These are phyloP conservation scores for Notodonta ziczac DNA, from an alignment of 2,888 invertebrate species.

Conservation along the genomic window DNA sequence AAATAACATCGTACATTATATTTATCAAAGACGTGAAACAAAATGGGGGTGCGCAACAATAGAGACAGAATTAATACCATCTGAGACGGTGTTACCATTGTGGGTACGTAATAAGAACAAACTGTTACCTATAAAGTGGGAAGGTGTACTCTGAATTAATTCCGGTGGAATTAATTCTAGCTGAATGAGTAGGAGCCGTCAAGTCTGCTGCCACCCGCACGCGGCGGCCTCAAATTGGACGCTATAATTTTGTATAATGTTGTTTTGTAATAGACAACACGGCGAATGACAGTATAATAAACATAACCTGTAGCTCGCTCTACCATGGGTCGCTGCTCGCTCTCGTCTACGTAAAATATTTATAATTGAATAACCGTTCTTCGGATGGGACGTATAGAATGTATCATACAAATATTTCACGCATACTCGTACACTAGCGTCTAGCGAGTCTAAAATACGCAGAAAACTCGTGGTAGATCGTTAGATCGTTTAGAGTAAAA, in stretches of 20 bases:
- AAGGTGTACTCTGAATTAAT: conserved; percentile 58
- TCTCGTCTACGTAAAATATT: no score
- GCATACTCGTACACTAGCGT: background rate
- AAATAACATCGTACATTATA: background rate
- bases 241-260: conserved; percentile 31
- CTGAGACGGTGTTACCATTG: conserved; percentile 48
- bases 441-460: no score
- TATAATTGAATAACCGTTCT: no score
- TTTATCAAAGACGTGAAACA: conserved; percentile 8
- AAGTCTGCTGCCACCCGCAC: conserved; percentile 41
- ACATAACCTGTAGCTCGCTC: background rate
- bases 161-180: conserved; percentile 58
- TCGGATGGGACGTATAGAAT: no score
- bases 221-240: conserved; percentile 32
- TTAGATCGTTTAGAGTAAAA: no score
- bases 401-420: background rate
- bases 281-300: background rate
- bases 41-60: conserved; percentile 39
- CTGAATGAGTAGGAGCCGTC: conserved; percentile 48
- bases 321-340: no score
- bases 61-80: conserved; percentile 49
- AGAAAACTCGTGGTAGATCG: no score
- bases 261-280: conserved; percentile 10
- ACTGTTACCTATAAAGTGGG: conserved; percentile 57
- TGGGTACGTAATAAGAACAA: conserved; percentile 60